Conservation (phyloP, 2,113 vertebrate genomes). For the Phalacrocorax brasilianus region DNA sequence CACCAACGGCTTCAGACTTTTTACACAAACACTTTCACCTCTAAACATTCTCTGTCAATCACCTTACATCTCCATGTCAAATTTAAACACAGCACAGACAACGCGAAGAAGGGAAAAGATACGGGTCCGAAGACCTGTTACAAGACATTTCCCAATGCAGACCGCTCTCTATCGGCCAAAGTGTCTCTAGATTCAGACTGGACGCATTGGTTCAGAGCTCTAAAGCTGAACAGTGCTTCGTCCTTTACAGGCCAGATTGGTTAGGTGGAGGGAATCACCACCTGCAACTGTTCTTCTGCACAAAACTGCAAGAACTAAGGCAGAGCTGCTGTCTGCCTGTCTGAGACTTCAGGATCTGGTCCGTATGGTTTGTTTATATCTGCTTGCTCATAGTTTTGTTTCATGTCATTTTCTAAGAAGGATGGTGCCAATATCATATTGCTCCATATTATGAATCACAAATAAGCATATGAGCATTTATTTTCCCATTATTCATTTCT, state of each 20-base stretch:
- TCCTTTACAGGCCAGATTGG: not conserved
- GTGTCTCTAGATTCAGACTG: not conserved
- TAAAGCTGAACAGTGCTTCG: not conserved
- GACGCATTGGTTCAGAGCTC: not conserved
- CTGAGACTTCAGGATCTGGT: not conserved
- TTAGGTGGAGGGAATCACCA: not conserved
- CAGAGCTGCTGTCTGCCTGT: not conserved
- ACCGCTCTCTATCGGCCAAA: not conserved
- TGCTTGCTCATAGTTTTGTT: not conserved
- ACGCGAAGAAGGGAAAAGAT: not conserved
- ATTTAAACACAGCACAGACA: not conserved
- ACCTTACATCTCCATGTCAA: not conserved
- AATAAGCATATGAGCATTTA: not conserved
- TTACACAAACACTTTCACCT: not conserved
- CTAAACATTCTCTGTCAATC: not conserved
- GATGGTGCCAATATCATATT: not conserved
- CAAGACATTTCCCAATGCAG: fast-evolving
- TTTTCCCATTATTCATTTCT: not conserved
- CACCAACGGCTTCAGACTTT: not conserved
- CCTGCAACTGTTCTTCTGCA: not conserved
- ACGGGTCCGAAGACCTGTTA: not conserved
- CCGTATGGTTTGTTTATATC: not conserved
- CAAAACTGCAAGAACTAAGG: not conserved
- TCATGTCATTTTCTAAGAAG: not conserved
- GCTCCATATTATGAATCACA: not conserved